Percentiles rank a stretch among this genome's conserved stretches.
These are phyloP conservation scores for Zaprionus kolodkinae DNA, from an alignment of 1,140 invertebrate species.

Conservation along the genomic window DNA sequence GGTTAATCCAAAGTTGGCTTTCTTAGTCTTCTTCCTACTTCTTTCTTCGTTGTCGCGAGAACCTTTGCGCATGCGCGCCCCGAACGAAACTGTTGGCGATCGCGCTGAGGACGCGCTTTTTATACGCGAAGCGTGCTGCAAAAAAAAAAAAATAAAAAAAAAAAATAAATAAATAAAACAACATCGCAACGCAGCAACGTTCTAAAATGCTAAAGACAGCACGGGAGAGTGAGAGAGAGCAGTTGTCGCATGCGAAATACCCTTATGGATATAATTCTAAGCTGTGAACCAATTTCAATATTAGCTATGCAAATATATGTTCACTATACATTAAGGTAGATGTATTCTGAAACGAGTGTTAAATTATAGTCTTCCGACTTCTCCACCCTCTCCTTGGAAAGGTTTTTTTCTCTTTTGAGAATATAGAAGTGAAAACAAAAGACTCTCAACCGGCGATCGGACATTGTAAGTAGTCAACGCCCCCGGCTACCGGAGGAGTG, in stretches of 20 bases:
- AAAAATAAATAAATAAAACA: slow-evolving; percentile 22
- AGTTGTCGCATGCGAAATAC: slow-evolving; percentile 29
- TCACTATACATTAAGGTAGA: neutral
- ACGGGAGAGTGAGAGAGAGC: slow-evolving; percentile 13
- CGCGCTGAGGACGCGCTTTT: slow-evolving; percentile 65
- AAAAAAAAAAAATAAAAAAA: slow-evolving; percentile 30
- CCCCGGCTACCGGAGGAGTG: slow-evolving; percentile 19
- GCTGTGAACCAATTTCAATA: neutral
- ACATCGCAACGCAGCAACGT: slow-evolving; percentile 33
- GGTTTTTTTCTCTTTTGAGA: slow-evolving; percentile 28
- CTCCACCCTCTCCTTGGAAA: neutral
- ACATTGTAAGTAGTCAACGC: slow-evolving; percentile 5
- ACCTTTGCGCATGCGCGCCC: slow-evolving; percentile 60
- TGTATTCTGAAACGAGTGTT: slow-evolving; percentile 14
- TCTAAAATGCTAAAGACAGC: slow-evolving; percentile 49
- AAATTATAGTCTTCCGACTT: neutral
- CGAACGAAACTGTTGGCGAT: slow-evolving; percentile 67
- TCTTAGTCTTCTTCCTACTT: slow-evolving; percentile 13
- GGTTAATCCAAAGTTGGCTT: slow-evolving; percentile 24
- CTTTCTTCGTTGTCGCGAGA: slow-evolving; percentile 37
- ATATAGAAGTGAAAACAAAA: slow-evolving; percentile 60
- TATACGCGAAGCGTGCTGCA: slow-evolving; percentile 60
- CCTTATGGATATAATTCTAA: slow-evolving; percentile 2
- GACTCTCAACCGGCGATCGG: slow-evolving; percentile 33
- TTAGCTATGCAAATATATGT: neutral